Percentiles rank a stretch among this genome's conserved stretches.
These are phyloP conservation scores for Drosophila putrida DNA, from an alignment of 2,888 invertebrate genomes.

Conservation along the genomic window DNA sequence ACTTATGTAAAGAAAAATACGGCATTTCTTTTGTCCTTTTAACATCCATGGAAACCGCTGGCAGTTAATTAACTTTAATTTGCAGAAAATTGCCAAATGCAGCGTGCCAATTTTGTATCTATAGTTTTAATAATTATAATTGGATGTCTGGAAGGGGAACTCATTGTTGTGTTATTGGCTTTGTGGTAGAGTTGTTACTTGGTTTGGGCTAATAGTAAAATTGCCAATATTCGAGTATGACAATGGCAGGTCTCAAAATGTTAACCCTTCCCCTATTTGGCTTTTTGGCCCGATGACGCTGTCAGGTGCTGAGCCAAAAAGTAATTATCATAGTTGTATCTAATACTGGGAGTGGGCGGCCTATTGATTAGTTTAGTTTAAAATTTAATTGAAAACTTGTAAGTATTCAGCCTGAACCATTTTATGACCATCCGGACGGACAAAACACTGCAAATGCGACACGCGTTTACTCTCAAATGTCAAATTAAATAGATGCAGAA, in stretches of 20 bases:
- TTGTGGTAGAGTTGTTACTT: constrained; percentile 33
- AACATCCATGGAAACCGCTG: constrained; percentile 40
- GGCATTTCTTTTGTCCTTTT: constrained; percentile 6
- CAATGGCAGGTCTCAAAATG: constrained; percentile 29
- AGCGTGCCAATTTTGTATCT: constrained; percentile 38
- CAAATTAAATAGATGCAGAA: constrained; percentile 33
- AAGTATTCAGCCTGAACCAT: constrained; percentile 20
- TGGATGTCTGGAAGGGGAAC: constrained; percentile 8
- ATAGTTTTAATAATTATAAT: constrained; percentile 59
- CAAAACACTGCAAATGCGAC: constrained; percentile 28
- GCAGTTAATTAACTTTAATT: constrained; percentile 62
- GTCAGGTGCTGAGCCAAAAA: constrained; percentile 63
- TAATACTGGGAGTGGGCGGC: background rate
- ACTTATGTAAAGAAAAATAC: background rate
- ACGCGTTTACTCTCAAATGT: constrained; percentile 56
- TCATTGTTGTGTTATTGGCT: constrained; percentile 6
- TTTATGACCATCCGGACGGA: background rate
- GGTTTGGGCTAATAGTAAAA: constrained; percentile 51
- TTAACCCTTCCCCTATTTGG: background rate
- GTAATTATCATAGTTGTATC: constrained; percentile 60
- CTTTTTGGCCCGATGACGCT: constrained; percentile 17
- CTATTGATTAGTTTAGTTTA: constrained; percentile 48
- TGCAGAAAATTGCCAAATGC: constrained; percentile 48
- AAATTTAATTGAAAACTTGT: constrained; percentile 58
- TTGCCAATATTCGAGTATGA: constrained; percentile 45